Evolutionary conservation across 2,797 vertebrate genomes (phyloP), one percentile per base, ranked within the genome.

Genomic region (Sebastes oblongus): DNA sequence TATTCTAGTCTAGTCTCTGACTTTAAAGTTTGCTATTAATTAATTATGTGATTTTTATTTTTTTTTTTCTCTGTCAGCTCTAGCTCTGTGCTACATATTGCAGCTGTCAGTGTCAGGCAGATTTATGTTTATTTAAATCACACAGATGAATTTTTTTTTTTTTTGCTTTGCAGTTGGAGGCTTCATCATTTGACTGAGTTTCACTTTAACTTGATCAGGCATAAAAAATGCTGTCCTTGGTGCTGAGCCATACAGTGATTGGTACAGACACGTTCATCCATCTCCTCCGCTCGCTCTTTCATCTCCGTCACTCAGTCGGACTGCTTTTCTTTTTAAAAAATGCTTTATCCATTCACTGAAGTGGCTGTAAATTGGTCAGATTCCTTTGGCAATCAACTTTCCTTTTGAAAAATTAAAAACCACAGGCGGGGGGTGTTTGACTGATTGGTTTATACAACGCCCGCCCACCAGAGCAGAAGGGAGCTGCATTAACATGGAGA

Each of bases 341-440:
- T 18, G 16, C 29, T 66, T 52, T 56, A 75, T 79, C 42, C 29
- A 34, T 62, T 78, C 52, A 36, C 70, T 25, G 50, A 75, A 66
- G 25, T 75, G 77, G 8, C 58, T 46, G 71, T 68, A 36, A 88
- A 58, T 72, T 74, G 32, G 46, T 82, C 71, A 25, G 72, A 73
- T 78, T 73, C 24, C 56, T 39, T 24, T 24, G 1, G 24, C 39
- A n/a, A 64, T 70, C 42, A 54, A 32, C 34, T 52, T 71, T 34
- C 12, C 64, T 65, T 83, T 69, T 55, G 61, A 79, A 27, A 82
- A 81, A 83, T 86, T 36, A 65, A 85, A 85, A 85, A 66, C 29
- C 36, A 27, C 58, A 75, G 68, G n/a, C 61, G 54, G 20, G 22
- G 22, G 39, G 6, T 9, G 12, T 46, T 77, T 79, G 29, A 72